Percentiles rank a stretch among this genome's conserved stretches.
These are phyloP conservation scores for Ornithoptera alexandrae DNA, from an alignment of 2,888 invertebrate genomes.

Conservation along the genomic window DNA sequence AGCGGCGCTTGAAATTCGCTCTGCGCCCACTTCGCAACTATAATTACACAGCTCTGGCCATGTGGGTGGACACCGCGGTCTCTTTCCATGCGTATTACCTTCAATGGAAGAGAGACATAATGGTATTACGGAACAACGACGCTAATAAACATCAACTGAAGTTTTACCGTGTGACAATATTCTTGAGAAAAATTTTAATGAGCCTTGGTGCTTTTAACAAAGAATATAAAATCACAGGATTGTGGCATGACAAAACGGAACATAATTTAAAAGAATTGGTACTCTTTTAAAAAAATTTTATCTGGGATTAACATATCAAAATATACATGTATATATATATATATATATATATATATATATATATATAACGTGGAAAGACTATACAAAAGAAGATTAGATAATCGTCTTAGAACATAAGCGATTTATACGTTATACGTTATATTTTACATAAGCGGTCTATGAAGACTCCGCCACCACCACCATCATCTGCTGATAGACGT, in stretches of 20 bases:
- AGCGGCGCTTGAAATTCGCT: conserved; percentile 56
- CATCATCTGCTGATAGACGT: too few species aligned
- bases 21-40: conserved; percentile 48
- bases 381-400: too few species aligned
- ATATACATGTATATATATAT: too few species aligned
- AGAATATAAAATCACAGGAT: too few species aligned
- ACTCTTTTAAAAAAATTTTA: background rate
- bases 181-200: background rate
- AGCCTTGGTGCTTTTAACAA: background rate
- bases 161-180: background rate
- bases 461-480: too few species aligned
- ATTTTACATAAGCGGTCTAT: too few species aligned
- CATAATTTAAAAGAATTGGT: too few species aligned
- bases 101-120: conserved; percentile 34
- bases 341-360: too few species aligned
- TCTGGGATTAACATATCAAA: background rate
- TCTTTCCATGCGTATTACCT: conserved; percentile 40
- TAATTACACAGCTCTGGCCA: conserved; percentile 44
- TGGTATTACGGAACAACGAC: conserved; percentile 8
- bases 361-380: too few species aligned
- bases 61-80: conserved; percentile 44
- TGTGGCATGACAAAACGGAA: background rate
- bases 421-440: too few species aligned
- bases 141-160: background rate
- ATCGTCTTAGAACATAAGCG: too few species aligned